Conservation (phyloP, 1,140 invertebrate species). For the Platyscapa corneri region DNA sequence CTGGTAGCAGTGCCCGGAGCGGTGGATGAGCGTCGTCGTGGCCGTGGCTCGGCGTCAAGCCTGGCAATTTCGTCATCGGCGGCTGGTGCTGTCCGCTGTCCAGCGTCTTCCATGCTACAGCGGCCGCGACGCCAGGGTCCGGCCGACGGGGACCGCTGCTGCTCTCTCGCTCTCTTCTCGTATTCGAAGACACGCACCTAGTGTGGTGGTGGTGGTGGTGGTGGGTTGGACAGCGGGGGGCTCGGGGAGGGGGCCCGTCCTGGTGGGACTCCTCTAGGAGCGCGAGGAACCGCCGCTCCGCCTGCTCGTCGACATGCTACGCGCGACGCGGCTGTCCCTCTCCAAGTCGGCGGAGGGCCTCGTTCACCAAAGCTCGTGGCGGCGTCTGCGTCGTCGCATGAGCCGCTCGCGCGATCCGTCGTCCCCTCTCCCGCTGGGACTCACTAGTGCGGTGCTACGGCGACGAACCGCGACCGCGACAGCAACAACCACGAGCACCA, state of each 20-base stretch:
- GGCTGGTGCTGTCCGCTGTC: constrained; percentile 59
- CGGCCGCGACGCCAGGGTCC: not conserved
- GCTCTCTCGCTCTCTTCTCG: constrained; percentile 11
- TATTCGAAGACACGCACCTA: too few species aligned
- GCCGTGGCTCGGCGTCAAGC: constrained; percentile 64
- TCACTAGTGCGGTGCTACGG: too few species aligned
- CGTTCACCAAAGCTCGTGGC: too few species aligned
- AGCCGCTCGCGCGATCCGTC: too few species aligned
- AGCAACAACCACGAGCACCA: too few species aligned
- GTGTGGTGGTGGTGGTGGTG: too few species aligned
- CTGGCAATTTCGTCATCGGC: constrained; percentile 72
- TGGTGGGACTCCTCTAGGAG: not conserved
- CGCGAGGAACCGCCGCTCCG: not conserved
- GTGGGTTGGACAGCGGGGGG: not conserved
- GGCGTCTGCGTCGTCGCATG: too few species aligned
- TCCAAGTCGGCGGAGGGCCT: not conserved
- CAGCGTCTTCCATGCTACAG: constrained; percentile 60
- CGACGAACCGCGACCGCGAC: too few species aligned
- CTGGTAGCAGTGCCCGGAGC: constrained; percentile 70
- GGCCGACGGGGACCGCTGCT: constrained; percentile 20
- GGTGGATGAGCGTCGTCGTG: constrained; percentile 67
- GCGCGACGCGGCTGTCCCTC: not conserved
- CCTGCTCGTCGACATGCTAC: not conserved
- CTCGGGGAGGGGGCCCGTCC: not conserved
- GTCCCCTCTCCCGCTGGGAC: too few species aligned